phyloP scores from a whole-genome alignment of 2,888 invertebrate genomes.

The Caenorhabditis japonica region DNA sequence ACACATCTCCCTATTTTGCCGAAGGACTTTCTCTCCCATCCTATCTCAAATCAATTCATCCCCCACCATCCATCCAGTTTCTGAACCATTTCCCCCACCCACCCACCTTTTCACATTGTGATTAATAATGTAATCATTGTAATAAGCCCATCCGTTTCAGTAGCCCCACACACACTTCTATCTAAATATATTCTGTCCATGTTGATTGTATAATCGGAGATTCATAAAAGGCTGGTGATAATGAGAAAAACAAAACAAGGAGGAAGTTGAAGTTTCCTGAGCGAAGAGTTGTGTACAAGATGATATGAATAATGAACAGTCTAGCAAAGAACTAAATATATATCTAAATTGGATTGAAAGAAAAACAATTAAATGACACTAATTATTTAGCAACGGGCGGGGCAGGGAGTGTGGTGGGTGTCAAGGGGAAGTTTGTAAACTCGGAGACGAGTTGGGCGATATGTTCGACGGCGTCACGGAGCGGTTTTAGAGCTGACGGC shows the following conservation, averaged over 20 bases:
- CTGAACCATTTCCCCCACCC: constrained; percentile 12
- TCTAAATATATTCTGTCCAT: constrained; percentile 2
- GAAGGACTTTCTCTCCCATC: constrained; percentile 1
- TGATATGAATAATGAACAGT: too few species aligned
- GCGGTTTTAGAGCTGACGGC: neutral
- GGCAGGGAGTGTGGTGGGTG: constrained; percentile 5
- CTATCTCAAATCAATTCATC: too few species aligned
- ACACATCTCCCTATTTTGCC: constrained; percentile 1
- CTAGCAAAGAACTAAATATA: too few species aligned
- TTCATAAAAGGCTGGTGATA: constrained; percentile 9
- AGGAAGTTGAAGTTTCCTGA: neutral
- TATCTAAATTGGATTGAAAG: too few species aligned
- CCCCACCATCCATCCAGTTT: constrained; percentile 1
- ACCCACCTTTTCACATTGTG: constrained; percentile 41
- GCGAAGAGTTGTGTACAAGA: neutral
- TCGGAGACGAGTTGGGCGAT: constrained; percentile 22
- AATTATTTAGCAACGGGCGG: neutral
- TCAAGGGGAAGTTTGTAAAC: constrained; percentile 31
- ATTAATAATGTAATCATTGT: constrained; percentile 34
- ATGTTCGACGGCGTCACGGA: constrained; percentile 16
- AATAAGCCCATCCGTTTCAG: constrained; percentile 24
- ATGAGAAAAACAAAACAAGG: neutral
- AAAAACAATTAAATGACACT: too few species aligned
- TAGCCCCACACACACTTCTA: neutral
- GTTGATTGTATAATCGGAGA: constrained; percentile 8